phyloP scores from a whole-genome alignment of 2,797 vertebrate genomes.

The Todus mexicanus region DNA sequence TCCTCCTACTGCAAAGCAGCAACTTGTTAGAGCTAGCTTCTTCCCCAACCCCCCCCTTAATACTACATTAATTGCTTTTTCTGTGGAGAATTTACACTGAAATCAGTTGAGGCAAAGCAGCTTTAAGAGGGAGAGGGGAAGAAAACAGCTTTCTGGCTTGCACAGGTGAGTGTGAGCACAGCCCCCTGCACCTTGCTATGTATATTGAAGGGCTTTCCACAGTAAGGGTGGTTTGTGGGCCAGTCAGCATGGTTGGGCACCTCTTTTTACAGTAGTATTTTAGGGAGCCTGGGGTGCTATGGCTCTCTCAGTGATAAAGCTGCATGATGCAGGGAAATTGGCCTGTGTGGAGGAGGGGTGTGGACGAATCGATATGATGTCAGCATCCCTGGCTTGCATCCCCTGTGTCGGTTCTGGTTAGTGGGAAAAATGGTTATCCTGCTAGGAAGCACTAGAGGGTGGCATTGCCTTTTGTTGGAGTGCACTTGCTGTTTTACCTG shows the following conservation, averaged over 20 bases:
- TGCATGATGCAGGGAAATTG: rapidly evolving
- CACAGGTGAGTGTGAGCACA: background rate
- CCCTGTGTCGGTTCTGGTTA: rapidly evolving
- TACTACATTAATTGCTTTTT: background rate
- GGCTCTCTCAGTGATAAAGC: rapidly evolving
- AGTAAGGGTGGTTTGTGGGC: rapidly evolving
- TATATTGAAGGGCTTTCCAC: rapidly evolving
- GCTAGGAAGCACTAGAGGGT: background rate
- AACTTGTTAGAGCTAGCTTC: background rate
- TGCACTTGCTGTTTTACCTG: rapidly evolving
- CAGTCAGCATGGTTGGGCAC: rapidly evolving
- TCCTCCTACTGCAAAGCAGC: background rate
- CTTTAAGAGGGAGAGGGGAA: background rate
- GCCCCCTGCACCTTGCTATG: rapidly evolving
- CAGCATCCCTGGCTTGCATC: rapidly evolving
- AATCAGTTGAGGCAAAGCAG: background rate
- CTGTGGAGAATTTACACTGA: background rate
- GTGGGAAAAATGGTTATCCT: background rate
- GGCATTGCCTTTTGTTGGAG: background rate
- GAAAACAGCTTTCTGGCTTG: too few relatives aligned
- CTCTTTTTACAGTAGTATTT: rapidly evolving
- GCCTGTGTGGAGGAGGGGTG: too few relatives aligned
- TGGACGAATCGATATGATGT: rapidly evolving
- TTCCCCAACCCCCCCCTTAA: background rate
- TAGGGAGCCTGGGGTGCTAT: background rate